These are phyloP conservation scores for Xanthia icteritia DNA, from an alignment of 2,888 invertebrate species.

Conservation along the genomic window DNA sequence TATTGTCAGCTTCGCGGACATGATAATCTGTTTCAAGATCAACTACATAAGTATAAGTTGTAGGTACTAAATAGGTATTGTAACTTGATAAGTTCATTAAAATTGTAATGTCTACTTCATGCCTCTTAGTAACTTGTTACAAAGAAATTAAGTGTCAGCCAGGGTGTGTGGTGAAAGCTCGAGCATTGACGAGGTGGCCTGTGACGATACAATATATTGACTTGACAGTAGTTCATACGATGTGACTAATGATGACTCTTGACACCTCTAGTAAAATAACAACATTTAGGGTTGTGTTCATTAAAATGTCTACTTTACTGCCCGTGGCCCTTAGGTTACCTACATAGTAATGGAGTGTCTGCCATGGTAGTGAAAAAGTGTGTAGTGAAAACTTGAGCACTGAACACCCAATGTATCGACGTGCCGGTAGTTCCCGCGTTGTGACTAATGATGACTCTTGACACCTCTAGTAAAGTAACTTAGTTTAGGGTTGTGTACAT, in stretches of 20 bases:
- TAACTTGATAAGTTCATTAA: slow-evolving; percentile 8
- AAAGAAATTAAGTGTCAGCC: slow-evolving; percentile 24
- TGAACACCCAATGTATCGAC: slow-evolving; percentile 14
- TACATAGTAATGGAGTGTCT: slow-evolving; percentile 25
- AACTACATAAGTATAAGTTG: not conserved
- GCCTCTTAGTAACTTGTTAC: slow-evolving; percentile 3
- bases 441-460: slow-evolving; percentile 9
- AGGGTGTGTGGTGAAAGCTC: too few relatives aligned
- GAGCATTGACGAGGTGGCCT: slow-evolving; percentile 11
- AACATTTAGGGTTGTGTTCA: too few relatives aligned
- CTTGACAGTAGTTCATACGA: slow-evolving; percentile 21
- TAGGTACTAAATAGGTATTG: not conserved
- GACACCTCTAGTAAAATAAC: not conserved
- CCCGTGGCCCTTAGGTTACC: too few relatives aligned
- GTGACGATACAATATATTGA: slow-evolving; percentile 5
- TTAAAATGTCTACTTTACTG: too few relatives aligned
- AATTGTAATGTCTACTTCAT: not conserved
- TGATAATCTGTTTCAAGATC: not conserved
- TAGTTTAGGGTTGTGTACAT: too few relatives aligned
- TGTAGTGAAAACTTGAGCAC: too few relatives aligned
- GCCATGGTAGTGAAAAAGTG: not conserved
- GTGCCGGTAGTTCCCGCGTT: slow-evolving; percentile 21
- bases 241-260: slow-evolving; percentile 10
- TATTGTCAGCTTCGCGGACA: not conserved
- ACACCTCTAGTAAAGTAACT: not conserved